Base-by-base conservation (phyloP, 1,140 invertebrate genomes). In the Idris sp. region DNA sequence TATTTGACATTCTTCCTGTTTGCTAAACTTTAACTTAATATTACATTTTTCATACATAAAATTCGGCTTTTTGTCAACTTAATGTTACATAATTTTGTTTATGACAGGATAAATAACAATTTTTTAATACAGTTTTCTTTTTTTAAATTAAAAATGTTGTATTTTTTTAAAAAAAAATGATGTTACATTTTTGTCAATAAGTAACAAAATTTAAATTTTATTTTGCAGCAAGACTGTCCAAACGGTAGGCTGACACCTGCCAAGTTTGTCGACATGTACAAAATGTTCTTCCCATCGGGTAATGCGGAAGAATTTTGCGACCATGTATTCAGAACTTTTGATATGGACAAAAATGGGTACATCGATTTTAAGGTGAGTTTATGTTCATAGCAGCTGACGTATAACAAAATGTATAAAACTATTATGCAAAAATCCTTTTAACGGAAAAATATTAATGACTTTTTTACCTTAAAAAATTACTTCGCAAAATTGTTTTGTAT, bases 251-350 rank as follows among this genome's bases (percentile, higher is more conserved):
- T 99, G 80, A 98, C 97, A 33, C 96, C 97, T 44, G 95, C 96
- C 49, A 99, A 99, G 89, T 99, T 99, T 87, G 96, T 99, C 80
- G 97, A 99, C 89, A 98, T 99, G 93, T 99, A 99, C 90, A 98
- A 97, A 92, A 97, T 96, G 94, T 97, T 99, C 90, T 99, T 99
- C 89, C 97, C 98, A 7, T 97, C 95, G 80, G 97, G 98, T 48
- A 97, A 98, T 83, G 98, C 98, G 13, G 96, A 99, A 85, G 96
- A 98, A 88, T 99, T 99, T 89, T 99, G 98, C 86, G 96, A 99
- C 83, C 98, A 99, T 86, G 97, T 99, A 9, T 99, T 99, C 88
- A 92, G 98, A 78, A 99, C 98, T 89, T 99, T 99, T 88, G 97
- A 99, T 86, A 97, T 97, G 92, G 98, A 99, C 89, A 97, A 98